Evolutionary conservation across 2,113 vertebrate genomes (phyloP).

Genomic region (Cyrtonyx montezumae): DNA sequence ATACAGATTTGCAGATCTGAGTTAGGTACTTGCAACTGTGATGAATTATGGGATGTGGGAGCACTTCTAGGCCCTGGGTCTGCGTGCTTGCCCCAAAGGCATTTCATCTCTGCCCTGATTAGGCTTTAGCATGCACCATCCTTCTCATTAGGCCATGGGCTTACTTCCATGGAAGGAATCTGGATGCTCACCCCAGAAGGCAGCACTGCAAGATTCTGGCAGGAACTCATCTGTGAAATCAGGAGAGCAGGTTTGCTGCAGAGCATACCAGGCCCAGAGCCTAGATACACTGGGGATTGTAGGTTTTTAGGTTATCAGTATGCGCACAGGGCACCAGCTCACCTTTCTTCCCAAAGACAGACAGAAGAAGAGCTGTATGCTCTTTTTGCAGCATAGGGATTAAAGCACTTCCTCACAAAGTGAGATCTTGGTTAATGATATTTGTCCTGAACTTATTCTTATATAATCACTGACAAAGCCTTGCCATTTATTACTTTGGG

Average conservation of each 20-base stretch:
- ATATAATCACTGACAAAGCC: neutral
- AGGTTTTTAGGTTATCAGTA: neutral
- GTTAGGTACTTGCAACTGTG: neutral
- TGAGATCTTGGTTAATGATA: neutral
- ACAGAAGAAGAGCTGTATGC: neutral
- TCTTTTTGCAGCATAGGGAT: neutral
- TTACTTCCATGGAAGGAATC: neutral
- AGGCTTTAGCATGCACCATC: neutral
- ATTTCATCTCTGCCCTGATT: neutral
- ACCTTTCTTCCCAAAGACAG: neutral
- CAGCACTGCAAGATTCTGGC: neutral
- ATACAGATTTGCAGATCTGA: neutral
- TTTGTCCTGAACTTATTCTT: neutral
- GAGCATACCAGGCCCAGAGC: neutral
- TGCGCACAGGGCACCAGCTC: neutral
- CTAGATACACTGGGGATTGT: neutral
- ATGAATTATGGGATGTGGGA: neutral
- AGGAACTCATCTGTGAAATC: neutral
- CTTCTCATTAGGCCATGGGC: neutral
- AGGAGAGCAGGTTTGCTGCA: neutral
- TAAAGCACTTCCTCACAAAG: neutral
- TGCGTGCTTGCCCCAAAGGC: accelerated
- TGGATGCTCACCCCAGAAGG: neutral
- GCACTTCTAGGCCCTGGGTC: neutral
- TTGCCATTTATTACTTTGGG: neutral